phyloP scores from a whole-genome alignment of 1,140 invertebrate species.

The Bombus confusus region DNA sequence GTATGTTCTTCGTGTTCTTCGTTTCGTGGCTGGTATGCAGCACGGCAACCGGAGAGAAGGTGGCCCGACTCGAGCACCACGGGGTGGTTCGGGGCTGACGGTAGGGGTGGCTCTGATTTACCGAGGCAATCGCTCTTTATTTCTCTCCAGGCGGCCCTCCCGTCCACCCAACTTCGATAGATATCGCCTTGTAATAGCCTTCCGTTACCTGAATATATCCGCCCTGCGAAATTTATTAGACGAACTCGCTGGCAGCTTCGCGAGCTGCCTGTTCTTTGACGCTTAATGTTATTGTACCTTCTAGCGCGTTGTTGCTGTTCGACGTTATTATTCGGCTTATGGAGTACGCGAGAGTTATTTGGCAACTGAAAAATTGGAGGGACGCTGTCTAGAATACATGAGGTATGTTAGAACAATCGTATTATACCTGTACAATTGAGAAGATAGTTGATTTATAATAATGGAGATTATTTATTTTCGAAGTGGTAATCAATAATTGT shows the following conservation, averaged over 20 bases:
- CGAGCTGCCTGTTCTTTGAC: constrained; percentile 23
- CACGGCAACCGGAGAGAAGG: constrained; percentile 57
- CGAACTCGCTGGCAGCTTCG: constrained; percentile 35
- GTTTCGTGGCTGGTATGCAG: constrained; percentile 70
- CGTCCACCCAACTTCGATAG: constrained; percentile 78
- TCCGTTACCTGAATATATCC: constrained; percentile 82
- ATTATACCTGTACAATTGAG: neutral
- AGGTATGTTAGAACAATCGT: neutral
- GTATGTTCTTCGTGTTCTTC: constrained; percentile 77
- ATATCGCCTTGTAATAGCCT: constrained; percentile 83
- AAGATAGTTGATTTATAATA: neutral
- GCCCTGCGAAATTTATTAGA: constrained; percentile 66
- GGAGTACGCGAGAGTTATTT: neutral
- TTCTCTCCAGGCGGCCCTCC: constrained; percentile 82
- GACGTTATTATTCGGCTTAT: neutral
- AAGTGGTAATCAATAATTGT: neutral
- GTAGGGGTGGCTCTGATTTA: constrained; percentile 79
- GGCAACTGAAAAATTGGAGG: neutral
- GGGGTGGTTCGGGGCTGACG: constrained; percentile 38
- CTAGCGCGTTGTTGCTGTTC: neutral
- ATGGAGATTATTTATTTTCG: neutral
- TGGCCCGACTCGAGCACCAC: constrained; percentile 40
- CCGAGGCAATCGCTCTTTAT: constrained; percentile 83
- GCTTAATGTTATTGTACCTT: constrained; percentile 10
- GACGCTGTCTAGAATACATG: neutral